phyloP scores from a whole-genome alignment of 1,140 invertebrate genomes.

The Pomacea maculata region DNA sequence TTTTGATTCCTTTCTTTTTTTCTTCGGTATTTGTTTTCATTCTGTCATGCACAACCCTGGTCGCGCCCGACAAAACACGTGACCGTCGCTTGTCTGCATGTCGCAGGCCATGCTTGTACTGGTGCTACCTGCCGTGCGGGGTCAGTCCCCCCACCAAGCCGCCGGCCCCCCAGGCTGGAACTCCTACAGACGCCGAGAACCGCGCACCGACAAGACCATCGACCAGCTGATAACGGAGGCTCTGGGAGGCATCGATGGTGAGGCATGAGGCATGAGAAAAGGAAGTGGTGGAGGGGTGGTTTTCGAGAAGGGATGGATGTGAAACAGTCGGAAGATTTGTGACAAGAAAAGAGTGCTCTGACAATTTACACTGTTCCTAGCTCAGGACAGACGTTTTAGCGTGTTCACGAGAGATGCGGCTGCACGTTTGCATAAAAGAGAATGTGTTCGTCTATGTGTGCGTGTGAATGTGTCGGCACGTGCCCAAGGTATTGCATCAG shows the following conservation, averaged over 20 bases:
- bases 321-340: background rate
- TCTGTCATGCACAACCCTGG: too few species aligned
- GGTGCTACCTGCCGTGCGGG: background rate
- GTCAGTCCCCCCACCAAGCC: slow-evolving; percentile 20
- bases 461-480: background rate
- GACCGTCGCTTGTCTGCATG: too few species aligned
- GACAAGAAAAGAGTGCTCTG: background rate
- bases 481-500: background rate
- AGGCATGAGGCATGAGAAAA: background rate
- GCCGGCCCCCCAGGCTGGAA: slow-evolving; percentile 8
- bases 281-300: background rate
- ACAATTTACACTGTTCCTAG: too few species aligned
- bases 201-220: slow-evolving; percentile 36
- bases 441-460: background rate
- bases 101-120: background rate
- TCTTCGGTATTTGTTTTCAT: too few species aligned
- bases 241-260: slow-evolving; percentile 48
- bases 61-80: too few species aligned
- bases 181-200: slow-evolving; percentile 30
- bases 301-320: background rate
- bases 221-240: slow-evolving; percentile 46
- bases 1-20: too few species aligned
- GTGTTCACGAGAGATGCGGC: too few species aligned
- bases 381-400: too few species aligned
- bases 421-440: background rate